These are phyloP conservation scores for Clitarchus hookeri DNA, from an alignment of 2,888 invertebrate species.

Conservation along the genomic window DNA sequence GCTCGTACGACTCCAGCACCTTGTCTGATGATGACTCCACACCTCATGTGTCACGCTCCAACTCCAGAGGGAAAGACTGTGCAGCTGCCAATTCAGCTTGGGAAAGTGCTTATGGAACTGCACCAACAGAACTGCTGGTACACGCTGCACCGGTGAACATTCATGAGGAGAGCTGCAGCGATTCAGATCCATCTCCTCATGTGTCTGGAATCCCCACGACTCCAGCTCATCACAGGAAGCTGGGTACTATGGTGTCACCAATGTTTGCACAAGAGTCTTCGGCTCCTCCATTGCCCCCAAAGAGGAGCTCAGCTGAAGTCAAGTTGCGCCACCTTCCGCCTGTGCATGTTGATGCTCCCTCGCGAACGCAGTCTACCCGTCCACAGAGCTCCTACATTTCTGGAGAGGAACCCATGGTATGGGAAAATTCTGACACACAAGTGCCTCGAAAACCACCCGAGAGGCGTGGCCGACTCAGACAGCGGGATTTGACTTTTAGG, in stretches of 20 bases:
- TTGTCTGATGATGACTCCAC: slow-evolving; percentile 57
- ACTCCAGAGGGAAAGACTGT: slow-evolving; percentile 55
- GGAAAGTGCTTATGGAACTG: slow-evolving; percentile 44
- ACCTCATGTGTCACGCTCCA: slow-evolving; percentile 55
- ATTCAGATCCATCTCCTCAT: slow-evolving; percentile 15
- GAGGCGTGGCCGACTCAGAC: slow-evolving; percentile 47
- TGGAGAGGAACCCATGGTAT: slow-evolving; percentile 35
- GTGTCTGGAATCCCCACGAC: slow-evolving; percentile 19
- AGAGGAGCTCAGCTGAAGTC: slow-evolving; percentile 55
- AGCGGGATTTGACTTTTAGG: slow-evolving; percentile 46
- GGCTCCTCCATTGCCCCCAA: slow-evolving; percentile 65
- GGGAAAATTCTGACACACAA: slow-evolving; percentile 31
- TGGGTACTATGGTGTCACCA: slow-evolving; percentile 35
- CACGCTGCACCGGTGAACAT: slow-evolving; percentile 47
- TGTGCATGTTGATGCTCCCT: slow-evolving; percentile 63
- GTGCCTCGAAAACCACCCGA: slow-evolving; percentile 40
- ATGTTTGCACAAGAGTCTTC: slow-evolving; percentile 54
- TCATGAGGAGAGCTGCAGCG: slow-evolving; percentile 41
- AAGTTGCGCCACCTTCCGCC: slow-evolving; percentile 65
- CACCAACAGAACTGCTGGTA: slow-evolving; percentile 40
- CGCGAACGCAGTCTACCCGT: slow-evolving; percentile 48
- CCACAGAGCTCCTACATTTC: slow-evolving; percentile 26
- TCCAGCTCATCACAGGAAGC: not conserved
- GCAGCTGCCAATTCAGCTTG: slow-evolving; percentile 46
- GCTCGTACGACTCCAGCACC: slow-evolving; percentile 55